These are phyloP conservation scores for Syngnathus scovelli DNA, from an alignment of 2,113 vertebrate genomes.

Conservation along the genomic window DNA sequence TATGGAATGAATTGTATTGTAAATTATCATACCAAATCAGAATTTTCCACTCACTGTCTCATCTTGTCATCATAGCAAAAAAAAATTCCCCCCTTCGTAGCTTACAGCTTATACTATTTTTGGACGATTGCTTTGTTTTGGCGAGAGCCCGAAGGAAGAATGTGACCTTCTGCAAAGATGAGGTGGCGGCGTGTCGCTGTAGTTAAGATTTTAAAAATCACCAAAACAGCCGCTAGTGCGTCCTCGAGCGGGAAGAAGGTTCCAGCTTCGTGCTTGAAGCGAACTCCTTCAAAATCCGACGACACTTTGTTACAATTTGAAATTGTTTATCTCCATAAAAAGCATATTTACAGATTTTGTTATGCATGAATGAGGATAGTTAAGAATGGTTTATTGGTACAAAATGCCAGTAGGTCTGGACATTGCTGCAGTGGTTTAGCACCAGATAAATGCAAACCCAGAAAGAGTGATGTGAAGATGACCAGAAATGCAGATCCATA, in stretches of 20 bases:
- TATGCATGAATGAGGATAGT: not conserved
- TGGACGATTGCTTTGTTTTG: constrained; percentile 43
- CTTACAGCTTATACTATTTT: constrained; percentile 49
- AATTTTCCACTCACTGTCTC: constrained; percentile 36
- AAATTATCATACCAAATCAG: constrained; percentile 12
- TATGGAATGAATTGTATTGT: constrained; percentile 6
- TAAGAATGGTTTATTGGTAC: not conserved
- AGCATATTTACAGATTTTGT: not conserved
- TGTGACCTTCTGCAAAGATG: constrained; percentile 45
- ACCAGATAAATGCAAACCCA: not conserved
- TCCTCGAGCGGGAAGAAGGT: not conserved
- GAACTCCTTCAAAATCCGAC: not conserved
- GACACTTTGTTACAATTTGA: not conserved
- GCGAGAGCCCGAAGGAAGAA: constrained; percentile 47
- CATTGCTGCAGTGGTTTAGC: not conserved
- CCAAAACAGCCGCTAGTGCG: not conserved
- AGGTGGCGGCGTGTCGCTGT: constrained; percentile 25
- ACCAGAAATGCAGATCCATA: too few species aligned
- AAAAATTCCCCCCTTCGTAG: constrained; percentile 5
- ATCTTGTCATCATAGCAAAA: constrained; percentile 16
- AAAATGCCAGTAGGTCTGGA: not conserved
- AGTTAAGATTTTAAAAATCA: not conserved
- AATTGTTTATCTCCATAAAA: not conserved
- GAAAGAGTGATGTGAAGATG: too few species aligned
- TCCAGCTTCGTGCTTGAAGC: not conserved